Percentiles rank a stretch among this genome's conserved stretches.
phyloP scores from a whole-genome alignment of 2,797 vertebrate genomes.

The Gallinago nigripennis region DNA sequence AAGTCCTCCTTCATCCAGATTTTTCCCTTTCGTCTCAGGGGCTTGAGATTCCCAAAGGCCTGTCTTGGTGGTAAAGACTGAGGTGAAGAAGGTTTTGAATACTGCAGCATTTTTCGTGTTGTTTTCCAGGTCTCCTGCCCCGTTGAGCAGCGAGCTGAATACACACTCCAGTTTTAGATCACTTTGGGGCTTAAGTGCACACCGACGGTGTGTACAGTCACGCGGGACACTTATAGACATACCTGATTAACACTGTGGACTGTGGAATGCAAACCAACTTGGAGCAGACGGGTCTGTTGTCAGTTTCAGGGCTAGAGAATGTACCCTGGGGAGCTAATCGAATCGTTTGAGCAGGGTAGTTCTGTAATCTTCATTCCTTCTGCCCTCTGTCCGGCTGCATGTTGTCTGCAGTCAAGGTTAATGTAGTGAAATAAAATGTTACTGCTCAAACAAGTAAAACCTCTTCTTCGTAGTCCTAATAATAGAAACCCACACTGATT shows the following conservation, averaged over 20 bases:
- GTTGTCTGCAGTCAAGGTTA: not conserved
- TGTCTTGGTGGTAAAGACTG: not conserved
- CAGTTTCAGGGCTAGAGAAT: not conserved
- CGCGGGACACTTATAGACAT: not conserved
- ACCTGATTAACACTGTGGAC: not conserved
- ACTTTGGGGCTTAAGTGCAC: not conserved
- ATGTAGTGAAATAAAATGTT: not conserved
- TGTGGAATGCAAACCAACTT: not conserved
- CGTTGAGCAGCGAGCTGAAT: not conserved
- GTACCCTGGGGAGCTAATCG: not conserved
- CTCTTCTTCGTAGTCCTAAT: not conserved
- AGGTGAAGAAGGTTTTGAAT: not conserved
- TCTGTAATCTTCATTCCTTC: not conserved
- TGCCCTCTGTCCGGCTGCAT: not conserved
- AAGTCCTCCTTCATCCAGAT: not conserved
- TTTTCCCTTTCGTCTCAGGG: not conserved
- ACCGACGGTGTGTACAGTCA: not conserved
- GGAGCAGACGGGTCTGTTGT: not conserved
- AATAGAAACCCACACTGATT: not conserved
- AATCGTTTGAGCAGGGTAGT: not conserved
- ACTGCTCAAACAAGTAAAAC: not conserved
- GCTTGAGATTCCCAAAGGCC: not conserved
- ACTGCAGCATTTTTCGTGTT: not conserved
- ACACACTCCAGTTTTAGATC: not conserved
- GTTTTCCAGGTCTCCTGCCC: not conserved